Evolutionary conservation across 1,140 invertebrate genomes (phyloP), one percentile per base, ranked within the genome.

Genomic region (Drosophila watanabei): DNA sequence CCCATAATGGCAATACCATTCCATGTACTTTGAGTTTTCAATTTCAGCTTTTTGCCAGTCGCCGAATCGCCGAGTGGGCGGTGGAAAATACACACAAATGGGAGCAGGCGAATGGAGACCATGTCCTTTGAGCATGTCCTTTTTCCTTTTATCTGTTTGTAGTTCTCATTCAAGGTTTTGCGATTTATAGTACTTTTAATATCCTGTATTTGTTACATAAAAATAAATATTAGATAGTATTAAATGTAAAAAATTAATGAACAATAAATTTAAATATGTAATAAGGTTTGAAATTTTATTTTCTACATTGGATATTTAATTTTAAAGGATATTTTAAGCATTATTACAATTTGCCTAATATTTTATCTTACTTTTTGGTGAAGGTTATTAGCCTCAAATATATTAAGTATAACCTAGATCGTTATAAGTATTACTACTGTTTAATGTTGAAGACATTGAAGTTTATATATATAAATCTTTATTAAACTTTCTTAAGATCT

Each of bases 1-100:
- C 48, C 65, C 86, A 73, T 89, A 85, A 89, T 88, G 60, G 78
- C 85, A 75, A 85, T 76, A 79, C 54, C 70, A 81, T 82, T 79
- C 73, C 80, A 82, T 82, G 81, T 89, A 89, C 78, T 89, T 89
- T 81, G 81, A 79, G 85, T 89, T 89, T 90, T 89, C 85, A 89
- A 89, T 89, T 85, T 89, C 81, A 85, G 81, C 78, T 79, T 84
- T 75, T 78, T 66, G 73, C 63, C 73, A 68, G 46, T 54, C 56
- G 52, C 49, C 59, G 58, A 60, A 63, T 35, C 48, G 39, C 33
- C 43, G 41, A 37, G 51, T 62, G 58, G 48, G 49, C 54, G 64
- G 20, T 32, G 56, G 10, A 59, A 39, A 45, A 58, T 14, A 68
- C 14, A 66, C 52, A 66, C 52, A 54, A 46, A 60, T 37, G 62